A percentile compares a stretch with the other conserved stretches of the same genome.
Evolutionary conservation across 2,113 vertebrate species (phyloP).

Genomic region (Rhynchomys soricoides): DNA sequence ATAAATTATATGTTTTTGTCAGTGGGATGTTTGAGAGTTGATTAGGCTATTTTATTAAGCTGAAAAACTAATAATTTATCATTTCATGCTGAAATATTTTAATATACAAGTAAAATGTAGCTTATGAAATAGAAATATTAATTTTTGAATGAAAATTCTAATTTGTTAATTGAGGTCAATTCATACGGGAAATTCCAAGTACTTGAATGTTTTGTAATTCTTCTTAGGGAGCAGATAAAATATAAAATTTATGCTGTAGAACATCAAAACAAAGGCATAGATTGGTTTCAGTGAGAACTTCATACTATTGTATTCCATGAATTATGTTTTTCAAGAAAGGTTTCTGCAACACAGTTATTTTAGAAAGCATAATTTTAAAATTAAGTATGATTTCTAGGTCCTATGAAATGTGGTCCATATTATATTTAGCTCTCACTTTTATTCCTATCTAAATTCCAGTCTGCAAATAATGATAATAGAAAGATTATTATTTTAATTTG

Average conservation of each 20-base stretch:
- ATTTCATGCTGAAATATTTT: not conserved
- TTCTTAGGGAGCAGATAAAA: not conserved
- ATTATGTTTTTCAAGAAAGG: not conserved
- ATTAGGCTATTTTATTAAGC: not conserved
- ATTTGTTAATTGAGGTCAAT: not conserved
- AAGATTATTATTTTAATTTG: conserved; percentile 43
- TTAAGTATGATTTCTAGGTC: conserved; percentile 34
- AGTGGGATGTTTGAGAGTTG: not conserved
- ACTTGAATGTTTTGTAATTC: not conserved
- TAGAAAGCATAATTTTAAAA: not conserved
- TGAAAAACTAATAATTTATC: not conserved
- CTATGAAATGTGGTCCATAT: not conserved
- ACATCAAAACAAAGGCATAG: not conserved
- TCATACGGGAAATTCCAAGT: not conserved
- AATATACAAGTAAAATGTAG: not conserved
- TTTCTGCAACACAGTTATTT: not conserved
- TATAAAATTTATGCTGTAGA: not conserved
- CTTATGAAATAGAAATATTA: not conserved
- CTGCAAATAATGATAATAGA: conserved; percentile 11
- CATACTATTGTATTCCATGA: not conserved
- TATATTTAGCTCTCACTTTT: conserved; percentile 26
- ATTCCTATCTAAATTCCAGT: conserved; percentile 41
- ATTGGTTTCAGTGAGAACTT: not conserved
- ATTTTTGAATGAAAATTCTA: not conserved
- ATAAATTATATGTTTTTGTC: not conserved